phyloP scores from a whole-genome alignment of 1,140 invertebrate species.

The Medauroidea extradentata region DNA sequence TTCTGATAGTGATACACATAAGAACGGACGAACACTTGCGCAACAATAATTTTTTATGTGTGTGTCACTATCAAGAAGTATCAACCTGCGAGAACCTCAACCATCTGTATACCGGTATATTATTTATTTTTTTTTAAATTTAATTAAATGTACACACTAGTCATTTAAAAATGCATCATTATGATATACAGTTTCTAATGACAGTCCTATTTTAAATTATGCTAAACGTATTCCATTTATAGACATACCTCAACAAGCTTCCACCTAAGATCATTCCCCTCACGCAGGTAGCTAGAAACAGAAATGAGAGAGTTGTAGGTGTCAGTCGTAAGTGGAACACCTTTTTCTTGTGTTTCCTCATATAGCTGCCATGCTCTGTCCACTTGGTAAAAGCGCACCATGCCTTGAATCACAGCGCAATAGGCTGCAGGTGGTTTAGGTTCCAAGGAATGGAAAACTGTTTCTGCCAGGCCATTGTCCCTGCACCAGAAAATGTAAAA shows the following conservation, averaged over 20 bases:
- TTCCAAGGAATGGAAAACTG: constrained; percentile 45
- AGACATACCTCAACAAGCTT: constrained; percentile 47
- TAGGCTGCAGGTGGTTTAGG: constrained; percentile 44
- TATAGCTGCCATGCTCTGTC: constrained; percentile 60
- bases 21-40: too few species aligned
- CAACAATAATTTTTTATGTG: too few species aligned
- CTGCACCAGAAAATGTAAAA: constrained; percentile 30
- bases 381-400: constrained; percentile 42
- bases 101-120: too few species aligned
- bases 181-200: too few species aligned
- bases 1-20: too few species aligned
- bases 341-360: constrained; percentile 60
- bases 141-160: too few species aligned
- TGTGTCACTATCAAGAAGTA: too few species aligned
- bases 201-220: too few species aligned
- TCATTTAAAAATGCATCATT: too few species aligned
- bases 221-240: too few species aligned
- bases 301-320: constrained; percentile 69
- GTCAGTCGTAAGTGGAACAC: constrained; percentile 55
- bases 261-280: constrained; percentile 58
- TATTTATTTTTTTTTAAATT: too few species aligned
- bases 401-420: constrained; percentile 47
- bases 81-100: too few species aligned
- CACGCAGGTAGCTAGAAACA: constrained; percentile 53
- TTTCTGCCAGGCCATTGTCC: constrained; percentile 44